phyloP scores from a whole-genome alignment of 2,113 vertebrate genomes.

The Dinomys branickii region DNA sequence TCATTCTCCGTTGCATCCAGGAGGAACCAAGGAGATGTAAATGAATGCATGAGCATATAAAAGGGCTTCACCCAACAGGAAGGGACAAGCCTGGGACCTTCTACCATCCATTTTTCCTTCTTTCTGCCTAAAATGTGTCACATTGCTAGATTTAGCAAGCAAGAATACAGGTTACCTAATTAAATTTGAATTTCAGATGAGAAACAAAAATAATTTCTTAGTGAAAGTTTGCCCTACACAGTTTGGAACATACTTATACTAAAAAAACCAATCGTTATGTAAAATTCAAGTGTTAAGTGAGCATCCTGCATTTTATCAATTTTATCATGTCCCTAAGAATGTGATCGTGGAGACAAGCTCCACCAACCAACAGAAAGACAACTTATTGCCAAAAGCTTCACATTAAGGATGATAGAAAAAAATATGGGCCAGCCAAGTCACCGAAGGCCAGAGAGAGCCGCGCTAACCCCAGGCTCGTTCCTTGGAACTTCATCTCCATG shows the following conservation, averaged over 20 bases:
- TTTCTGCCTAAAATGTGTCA: conserved; percentile 15
- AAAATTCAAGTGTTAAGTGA: conserved; percentile 25
- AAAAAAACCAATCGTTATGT: conserved; percentile 2
- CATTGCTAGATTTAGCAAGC: conserved; percentile 13
- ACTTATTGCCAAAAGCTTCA: not conserved
- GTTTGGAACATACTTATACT: not conserved
- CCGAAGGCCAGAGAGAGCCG: not conserved
- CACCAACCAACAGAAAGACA: not conserved
- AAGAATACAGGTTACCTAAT: not conserved
- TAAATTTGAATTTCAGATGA: conserved; percentile 32
- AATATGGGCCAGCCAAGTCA: not conserved
- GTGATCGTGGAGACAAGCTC: not conserved
- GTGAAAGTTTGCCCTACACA: not conserved
- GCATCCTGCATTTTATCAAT: not conserved
- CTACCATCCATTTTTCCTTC: not conserved
- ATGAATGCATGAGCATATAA: not conserved
- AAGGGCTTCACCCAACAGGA: not conserved
- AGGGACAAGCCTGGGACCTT: not conserved
- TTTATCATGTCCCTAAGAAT: not conserved
- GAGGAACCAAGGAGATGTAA: not conserved
- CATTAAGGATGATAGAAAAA: not conserved
- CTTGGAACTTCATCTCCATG: not conserved
- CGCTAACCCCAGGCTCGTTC: not conserved
- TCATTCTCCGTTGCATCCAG: not conserved
- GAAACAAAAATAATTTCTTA: not conserved